A percentile compares a stretch with the other conserved stretches of the same genome.
These are phyloP conservation scores for Typhlichthys eigenmanni DNA, from an alignment of 2,797 vertebrate genomes.

Conservation along the genomic window DNA sequence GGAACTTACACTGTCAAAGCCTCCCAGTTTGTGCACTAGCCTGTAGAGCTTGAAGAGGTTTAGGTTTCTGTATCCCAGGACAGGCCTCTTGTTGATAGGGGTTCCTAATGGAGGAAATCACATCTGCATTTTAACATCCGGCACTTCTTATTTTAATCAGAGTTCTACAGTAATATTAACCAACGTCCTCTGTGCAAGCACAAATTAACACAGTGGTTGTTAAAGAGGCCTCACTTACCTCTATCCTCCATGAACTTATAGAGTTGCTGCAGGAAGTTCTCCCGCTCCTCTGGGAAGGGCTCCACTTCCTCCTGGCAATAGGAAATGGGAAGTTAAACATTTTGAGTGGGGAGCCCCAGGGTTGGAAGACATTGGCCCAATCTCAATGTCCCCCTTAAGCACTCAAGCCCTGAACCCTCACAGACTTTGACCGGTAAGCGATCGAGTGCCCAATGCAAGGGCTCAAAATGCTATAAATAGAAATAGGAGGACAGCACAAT, in stretches of 20 bases:
- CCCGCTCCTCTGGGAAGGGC: slow-evolving; percentile 80
- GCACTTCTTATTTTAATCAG: no score
- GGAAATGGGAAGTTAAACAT: slow-evolving; percentile 35
- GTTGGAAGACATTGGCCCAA: slow-evolving; percentile 4
- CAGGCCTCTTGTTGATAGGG: slow-evolving; percentile 82
- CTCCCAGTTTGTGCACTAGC: slow-evolving; percentile 80
- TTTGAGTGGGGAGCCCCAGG: neutral
- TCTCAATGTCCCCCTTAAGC: no score
- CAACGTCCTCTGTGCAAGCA: no score
- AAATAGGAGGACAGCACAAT: no score
- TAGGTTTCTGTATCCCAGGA: slow-evolving; percentile 83
- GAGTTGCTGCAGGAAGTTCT: slow-evolving; percentile 83
- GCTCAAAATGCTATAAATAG: no score
- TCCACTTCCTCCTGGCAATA: slow-evolving; percentile 81
- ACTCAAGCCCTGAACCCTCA: no score
- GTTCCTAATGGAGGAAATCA: slow-evolving; percentile 66
- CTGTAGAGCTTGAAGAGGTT: slow-evolving; percentile 85
- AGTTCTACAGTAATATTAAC: no score
- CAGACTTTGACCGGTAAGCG: no score
- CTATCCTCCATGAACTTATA: slow-evolving; percentile 87
- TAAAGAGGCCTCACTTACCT: slow-evolving; percentile 59
- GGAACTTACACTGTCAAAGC: slow-evolving; percentile 79
- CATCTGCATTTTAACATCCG: no score
- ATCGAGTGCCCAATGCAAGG: no score
- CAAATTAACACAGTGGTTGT: no score